phyloP scores from a whole-genome alignment of 2,797 vertebrate species.

The Macroramphosus scolopax region DNA sequence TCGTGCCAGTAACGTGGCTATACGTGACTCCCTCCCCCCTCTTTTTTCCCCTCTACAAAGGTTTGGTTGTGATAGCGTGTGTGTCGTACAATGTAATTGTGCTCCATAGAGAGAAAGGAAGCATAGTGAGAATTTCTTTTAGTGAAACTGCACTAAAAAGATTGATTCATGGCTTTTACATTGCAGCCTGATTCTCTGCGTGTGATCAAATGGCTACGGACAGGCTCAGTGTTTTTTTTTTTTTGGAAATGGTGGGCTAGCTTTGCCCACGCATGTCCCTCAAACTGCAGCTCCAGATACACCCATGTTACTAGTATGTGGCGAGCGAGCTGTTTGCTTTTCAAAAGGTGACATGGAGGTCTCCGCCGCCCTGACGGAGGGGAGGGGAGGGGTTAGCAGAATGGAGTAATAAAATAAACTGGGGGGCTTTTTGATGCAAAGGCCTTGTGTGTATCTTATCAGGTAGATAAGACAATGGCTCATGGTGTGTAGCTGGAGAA shows the following conservation, averaged over 20 bases:
- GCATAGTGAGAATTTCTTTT: conserved; percentile 25
- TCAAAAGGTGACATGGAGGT: conserved; percentile 54
- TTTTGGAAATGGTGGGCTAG: conserved; percentile 55
- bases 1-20: conserved; percentile 22
- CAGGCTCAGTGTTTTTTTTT: conserved; percentile 22
- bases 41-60: conserved; percentile 12
- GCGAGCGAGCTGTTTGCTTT: conserved; percentile 32
- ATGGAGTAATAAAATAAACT: conserved; percentile 21
- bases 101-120: conserved; percentile 21
- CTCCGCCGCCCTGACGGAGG: not conserved
- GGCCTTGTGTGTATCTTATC: conserved; percentile 57
- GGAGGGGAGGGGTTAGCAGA: conserved; percentile 21
- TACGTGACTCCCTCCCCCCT: conserved; percentile 8
- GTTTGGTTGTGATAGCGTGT: conserved; percentile 28
- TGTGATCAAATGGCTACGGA: conserved; percentile 50
- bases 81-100: conserved; percentile 35
- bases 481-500: conserved; percentile 21
- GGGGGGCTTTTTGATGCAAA: conserved; percentile 46
- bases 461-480: conserved; percentile 49
- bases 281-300: conserved; percentile 49
- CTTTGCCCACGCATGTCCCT: conserved; percentile 51
- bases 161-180: conserved; percentile 26
- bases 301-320: conserved; percentile 60
- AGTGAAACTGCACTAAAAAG: conserved; percentile 13
- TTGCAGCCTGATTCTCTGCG: conserved; percentile 26